Conservation (phyloP, 2,888 invertebrate genomes). For the Melikaiella ostensackeni region DNA sequence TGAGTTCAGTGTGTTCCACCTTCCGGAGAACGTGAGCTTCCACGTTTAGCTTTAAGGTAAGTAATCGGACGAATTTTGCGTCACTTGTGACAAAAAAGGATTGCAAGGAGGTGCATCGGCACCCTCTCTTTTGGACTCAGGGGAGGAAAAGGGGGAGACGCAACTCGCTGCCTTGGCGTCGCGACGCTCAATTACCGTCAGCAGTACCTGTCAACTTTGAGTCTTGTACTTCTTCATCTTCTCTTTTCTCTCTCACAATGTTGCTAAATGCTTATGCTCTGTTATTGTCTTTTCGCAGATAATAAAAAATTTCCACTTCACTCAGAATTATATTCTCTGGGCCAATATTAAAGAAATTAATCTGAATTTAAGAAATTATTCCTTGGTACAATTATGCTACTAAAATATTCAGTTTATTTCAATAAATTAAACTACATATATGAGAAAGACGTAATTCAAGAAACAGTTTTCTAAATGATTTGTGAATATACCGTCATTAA, state of each 20-base stretch:
- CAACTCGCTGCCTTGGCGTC: background rate
- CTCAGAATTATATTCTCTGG: background rate
- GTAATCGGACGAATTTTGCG: slow-evolving; percentile 15
- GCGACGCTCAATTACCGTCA: slow-evolving; percentile 27
- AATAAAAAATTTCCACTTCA: background rate
- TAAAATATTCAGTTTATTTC: too few relatives aligned
- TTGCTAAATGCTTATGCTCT: background rate
- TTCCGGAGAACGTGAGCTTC: slow-evolving; percentile 64
- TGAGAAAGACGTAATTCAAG: too few relatives aligned
- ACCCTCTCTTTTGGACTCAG: slow-evolving; percentile 16
- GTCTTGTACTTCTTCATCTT: background rate
- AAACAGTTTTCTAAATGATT: too few relatives aligned
- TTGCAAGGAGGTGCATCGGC: slow-evolving; percentile 28
- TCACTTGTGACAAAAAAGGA: slow-evolving; percentile 37
- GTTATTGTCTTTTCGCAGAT: background rate
- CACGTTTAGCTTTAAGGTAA: slow-evolving; percentile 42
- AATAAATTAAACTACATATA: too few relatives aligned
- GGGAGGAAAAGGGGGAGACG: slow-evolving; percentile 16
- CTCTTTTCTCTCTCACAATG: background rate
- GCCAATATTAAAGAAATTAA: background rate
- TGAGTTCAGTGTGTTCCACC: slow-evolving; percentile 70
- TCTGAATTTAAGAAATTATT: background rate
- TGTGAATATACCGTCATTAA: too few relatives aligned
- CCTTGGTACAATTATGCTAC: background rate
- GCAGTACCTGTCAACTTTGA: background rate